A percentile compares a stretch with the other conserved stretches of the same genome.
phyloP scores from a whole-genome alignment of 2,113 vertebrate genomes.

The Tragelaphus buxtoni region DNA sequence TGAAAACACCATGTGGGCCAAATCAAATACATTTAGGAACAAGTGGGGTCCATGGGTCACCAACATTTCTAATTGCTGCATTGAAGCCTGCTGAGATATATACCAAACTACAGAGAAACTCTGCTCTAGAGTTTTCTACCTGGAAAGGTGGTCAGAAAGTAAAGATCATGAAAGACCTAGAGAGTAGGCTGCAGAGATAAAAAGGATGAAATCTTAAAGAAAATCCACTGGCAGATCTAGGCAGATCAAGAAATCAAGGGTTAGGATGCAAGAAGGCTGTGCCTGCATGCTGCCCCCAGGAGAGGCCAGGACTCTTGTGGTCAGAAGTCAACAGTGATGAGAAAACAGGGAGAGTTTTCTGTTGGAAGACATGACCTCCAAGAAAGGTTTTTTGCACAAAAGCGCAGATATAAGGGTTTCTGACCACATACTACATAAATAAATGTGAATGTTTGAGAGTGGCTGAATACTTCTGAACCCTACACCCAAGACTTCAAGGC shows the following conservation, averaged over 20 bases:
- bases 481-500: not conserved
- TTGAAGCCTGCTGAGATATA: not conserved
- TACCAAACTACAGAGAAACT: not conserved
- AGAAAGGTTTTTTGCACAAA: not conserved
- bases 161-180: not conserved
- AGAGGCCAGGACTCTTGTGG: not conserved
- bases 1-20: not conserved
- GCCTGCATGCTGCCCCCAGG: not conserved
- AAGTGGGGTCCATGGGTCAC: not conserved
- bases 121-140: not conserved
- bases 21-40: not conserved
- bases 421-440: not conserved
- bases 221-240: not conserved
- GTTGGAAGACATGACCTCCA: not conserved
- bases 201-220: not conserved
- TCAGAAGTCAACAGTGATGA: not conserved
- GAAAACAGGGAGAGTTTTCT: not conserved
- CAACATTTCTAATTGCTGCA: not conserved
- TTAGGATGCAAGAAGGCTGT: not conserved
- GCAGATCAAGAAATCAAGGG: not conserved
- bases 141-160: not conserved
- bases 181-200: not conserved
- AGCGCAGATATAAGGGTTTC: not conserved
- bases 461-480: not conserved
- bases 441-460: not conserved